Evolutionary conservation across 2,797 vertebrate species (phyloP).

Genomic region (Scolopax rusticola): DNA sequence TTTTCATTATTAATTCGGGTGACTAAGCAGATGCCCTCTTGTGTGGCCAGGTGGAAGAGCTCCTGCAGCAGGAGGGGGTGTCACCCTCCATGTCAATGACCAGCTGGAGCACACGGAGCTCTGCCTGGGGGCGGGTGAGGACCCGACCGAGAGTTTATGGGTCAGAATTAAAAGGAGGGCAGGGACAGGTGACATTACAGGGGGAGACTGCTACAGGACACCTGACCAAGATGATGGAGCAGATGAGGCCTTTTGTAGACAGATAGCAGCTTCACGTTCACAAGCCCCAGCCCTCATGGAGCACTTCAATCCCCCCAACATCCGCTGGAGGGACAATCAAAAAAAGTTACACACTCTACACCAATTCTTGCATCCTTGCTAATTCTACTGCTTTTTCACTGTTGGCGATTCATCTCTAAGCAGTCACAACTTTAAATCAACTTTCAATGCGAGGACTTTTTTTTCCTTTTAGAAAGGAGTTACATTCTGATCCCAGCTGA

Average conservation of each 20-base stretch:
- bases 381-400: not conserved
- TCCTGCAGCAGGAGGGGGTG: not conserved
- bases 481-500: not conserved
- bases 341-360: not conserved
- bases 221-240: not conserved
- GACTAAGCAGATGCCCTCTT: not conserved
- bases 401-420: constrained; percentile 1
- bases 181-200: not conserved
- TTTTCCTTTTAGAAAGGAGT: not conserved
- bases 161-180: not conserved
- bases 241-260: not conserved
- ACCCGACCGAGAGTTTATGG: not conserved
- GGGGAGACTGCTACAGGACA: not conserved
- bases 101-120: too few species aligned
- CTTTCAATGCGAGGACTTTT: not conserved
- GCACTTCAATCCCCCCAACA: not conserved
- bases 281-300: not conserved
- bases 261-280: not conserved
- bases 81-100: too few species aligned
- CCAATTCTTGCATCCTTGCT: not conserved
- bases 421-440: constrained; percentile 12
- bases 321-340: not conserved
- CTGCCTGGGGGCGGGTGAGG: not conserved
- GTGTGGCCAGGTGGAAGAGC: not conserved
- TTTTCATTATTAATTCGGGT: not conserved